phyloP scores from a whole-genome alignment of 2,888 invertebrate genomes.

The Acrocyrtus sp. region DNA sequence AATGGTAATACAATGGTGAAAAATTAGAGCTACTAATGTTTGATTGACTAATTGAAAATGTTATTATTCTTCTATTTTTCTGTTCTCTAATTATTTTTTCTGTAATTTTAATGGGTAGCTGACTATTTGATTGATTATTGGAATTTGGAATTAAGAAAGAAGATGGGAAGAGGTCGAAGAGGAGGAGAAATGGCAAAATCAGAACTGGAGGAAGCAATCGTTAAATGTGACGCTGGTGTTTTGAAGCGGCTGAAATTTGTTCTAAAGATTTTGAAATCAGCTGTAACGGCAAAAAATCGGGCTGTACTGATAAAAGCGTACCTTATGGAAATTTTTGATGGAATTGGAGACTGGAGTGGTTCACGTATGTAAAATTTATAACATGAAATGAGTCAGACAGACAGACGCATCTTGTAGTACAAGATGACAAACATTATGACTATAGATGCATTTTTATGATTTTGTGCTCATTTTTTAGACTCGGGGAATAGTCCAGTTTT shows the following conservation, averaged over 20 bases:
- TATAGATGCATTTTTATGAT: not conserved
- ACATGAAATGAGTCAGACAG: constrained; percentile 4
- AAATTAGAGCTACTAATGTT: too few species aligned
- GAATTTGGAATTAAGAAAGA: not conserved
- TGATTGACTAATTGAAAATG: too few species aligned
- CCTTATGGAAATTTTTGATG: constrained; percentile 26
- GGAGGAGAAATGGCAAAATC: not conserved
- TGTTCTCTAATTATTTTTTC: not conserved
- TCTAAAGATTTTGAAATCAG: constrained; percentile 17
- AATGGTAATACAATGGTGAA: too few species aligned
- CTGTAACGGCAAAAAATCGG: not conserved
- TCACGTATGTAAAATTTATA: not conserved
- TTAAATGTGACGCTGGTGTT: not conserved
- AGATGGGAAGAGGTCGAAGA: not conserved
- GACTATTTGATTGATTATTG: not conserved
- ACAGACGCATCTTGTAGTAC: not conserved
- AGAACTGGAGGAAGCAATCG: too few species aligned
- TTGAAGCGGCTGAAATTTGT: constrained; percentile 36
- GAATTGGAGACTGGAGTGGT: constrained; percentile 31
- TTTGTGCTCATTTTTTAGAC: not conserved
- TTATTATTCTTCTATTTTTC: not conserved
- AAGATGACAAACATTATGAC: too few species aligned
- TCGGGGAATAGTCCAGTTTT: constrained; percentile 13
- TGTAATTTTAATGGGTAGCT: too few species aligned
- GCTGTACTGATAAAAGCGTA: constrained; percentile 18